Percentiles rank a stretch among this genome's conserved stretches.
Evolutionary conservation across 2,888 invertebrate species (phyloP).

Genomic region (Machimus rusticus): DNA sequence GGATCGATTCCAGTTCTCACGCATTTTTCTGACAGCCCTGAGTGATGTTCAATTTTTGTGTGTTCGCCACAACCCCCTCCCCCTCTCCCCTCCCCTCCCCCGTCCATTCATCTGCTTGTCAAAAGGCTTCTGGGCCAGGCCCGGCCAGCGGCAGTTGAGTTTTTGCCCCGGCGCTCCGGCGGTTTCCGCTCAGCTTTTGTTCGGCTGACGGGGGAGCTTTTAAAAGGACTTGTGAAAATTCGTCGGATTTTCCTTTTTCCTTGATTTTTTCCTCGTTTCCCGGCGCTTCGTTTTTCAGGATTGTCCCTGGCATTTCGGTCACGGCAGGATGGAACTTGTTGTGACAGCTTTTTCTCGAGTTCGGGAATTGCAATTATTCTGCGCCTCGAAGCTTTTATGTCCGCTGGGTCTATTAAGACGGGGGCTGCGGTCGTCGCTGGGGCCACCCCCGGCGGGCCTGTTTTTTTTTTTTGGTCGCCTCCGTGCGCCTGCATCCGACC

Average conservation of each 20-base stretch:
- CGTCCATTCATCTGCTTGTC: constrained; percentile 32
- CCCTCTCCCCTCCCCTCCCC: not conserved
- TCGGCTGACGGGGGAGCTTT: constrained; percentile 2
- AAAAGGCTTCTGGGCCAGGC: constrained; percentile 5
- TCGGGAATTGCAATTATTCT: constrained; percentile 23
- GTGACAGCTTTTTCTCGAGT: constrained; percentile 25
- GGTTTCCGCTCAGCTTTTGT: constrained; percentile 34
- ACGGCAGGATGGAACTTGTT: constrained; percentile 14
- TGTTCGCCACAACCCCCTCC: not conserved
- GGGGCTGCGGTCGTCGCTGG: not conserved
- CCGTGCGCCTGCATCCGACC: not conserved
- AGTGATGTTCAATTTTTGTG: constrained; percentile 48
- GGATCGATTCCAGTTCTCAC: constrained; percentile 45
- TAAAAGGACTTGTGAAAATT: constrained; percentile 29
- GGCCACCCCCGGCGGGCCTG: not conserved
- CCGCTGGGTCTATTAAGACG: not conserved
- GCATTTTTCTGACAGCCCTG: constrained; percentile 47
- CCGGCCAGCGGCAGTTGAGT: not conserved
- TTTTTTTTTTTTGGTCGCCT: not conserved
- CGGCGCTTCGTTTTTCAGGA: not conserved
- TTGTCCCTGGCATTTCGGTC: constrained; percentile 14
- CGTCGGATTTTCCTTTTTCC: not conserved
- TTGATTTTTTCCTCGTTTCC: not conserved
- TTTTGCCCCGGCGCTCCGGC: constrained; percentile 11
- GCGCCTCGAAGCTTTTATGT: not conserved